Evolutionary conservation across 2,797 vertebrate species (phyloP).

Genomic region (Centroberyx gerrardi): DNA sequence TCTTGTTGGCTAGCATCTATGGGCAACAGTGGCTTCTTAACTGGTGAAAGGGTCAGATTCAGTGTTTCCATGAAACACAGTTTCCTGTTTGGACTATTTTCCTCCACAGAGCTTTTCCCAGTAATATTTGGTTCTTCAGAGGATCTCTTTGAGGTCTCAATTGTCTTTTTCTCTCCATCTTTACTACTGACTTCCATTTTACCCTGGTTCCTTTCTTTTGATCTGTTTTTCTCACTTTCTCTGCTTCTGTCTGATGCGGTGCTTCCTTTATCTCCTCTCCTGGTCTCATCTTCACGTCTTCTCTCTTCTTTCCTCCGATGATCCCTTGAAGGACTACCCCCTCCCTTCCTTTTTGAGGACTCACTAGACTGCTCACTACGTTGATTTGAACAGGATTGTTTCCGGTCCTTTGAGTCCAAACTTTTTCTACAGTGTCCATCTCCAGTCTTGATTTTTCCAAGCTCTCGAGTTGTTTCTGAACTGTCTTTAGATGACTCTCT

Average conservation of each 20-base stretch:
- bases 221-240: slow-evolving; percentile 74
- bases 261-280: slow-evolving; percentile 75
- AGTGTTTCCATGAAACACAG: slow-evolving; percentile 97
- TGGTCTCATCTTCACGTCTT: slow-evolving; percentile 80
- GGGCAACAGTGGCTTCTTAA: slow-evolving; percentile 86
- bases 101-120: slow-evolving; percentile 61
- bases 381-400: slow-evolving; percentile 64
- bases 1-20: slow-evolving; percentile 8
- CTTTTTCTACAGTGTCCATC: slow-evolving; percentile 38
- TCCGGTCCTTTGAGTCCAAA: slow-evolving; percentile 78
- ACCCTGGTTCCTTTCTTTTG: slow-evolving; percentile 74
- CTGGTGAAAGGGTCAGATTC: slow-evolving; percentile 95
- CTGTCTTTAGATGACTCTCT: slow-evolving; percentile 50
- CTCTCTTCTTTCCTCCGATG: slow-evolving; percentile 84
- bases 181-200: slow-evolving; percentile 59
- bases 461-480: slow-evolving; percentile 42
- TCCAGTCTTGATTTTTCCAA: slow-evolving; percentile 44
- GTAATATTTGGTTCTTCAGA: slow-evolving; percentile 46
- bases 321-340: slow-evolving; percentile 72
- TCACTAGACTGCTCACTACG: slow-evolving; percentile 34
- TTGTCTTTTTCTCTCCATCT: slow-evolving; percentile 31
- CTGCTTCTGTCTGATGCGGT: slow-evolving; percentile 54
- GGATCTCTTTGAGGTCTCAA: slow-evolving; percentile 18
- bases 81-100: slow-evolving; percentile 90
- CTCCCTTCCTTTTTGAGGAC: slow-evolving; percentile 61